phyloP scores from a whole-genome alignment of 2,113 vertebrate genomes.

The Odontophorus gujanensis region DNA sequence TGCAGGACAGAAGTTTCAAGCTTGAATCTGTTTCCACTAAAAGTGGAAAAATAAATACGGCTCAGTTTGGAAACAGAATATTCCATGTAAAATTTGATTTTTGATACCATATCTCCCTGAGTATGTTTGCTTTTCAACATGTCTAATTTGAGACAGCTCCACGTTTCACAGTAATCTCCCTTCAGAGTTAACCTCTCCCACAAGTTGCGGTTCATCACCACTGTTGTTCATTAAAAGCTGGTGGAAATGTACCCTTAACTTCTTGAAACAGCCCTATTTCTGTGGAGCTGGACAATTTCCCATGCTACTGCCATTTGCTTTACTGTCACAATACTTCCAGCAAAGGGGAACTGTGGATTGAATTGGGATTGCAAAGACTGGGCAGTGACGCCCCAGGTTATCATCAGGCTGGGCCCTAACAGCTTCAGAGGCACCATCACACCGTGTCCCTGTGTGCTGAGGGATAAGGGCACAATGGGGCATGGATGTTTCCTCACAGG shows the following conservation, averaged over 20 bases:
- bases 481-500: not conserved
- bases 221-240: not conserved
- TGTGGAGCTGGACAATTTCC: not conserved
- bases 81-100: constrained; percentile 13
- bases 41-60: constrained; percentile 40
- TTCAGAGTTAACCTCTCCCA: not conserved
- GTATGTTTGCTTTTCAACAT: constrained; percentile 40
- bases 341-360: not conserved
- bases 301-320: constrained; percentile 25
- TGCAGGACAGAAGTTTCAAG: not conserved
- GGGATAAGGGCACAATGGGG: not conserved
- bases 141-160: constrained; percentile 36
- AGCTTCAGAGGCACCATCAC: constrained; percentile 13
- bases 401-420: not conserved
- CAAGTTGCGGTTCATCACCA: not conserved
- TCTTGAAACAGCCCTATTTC: constrained; percentile 11
- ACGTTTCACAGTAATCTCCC: not conserved
- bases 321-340: not conserved
- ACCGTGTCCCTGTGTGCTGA: not conserved
- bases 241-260: constrained; percentile 1
- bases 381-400: constrained; percentile 19
- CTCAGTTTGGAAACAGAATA: constrained; percentile 14
- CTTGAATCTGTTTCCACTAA: constrained; percentile 32
- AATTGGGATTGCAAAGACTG: not conserved
- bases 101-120: not conserved